phyloP scores from a whole-genome alignment of 1,140 invertebrate genomes.

The Ceratina calcarata region DNA sequence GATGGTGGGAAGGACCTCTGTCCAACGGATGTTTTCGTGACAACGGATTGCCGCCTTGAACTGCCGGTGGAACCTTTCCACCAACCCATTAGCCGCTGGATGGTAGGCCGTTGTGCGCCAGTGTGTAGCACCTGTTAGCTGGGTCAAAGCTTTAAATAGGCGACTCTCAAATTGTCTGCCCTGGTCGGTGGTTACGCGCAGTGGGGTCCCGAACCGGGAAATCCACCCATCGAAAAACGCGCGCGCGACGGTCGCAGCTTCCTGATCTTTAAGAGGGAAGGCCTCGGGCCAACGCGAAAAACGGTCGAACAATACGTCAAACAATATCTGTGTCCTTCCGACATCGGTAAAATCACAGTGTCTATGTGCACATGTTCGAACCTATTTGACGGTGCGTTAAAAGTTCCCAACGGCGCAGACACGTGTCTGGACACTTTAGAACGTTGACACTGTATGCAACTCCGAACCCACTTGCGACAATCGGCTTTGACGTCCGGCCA shows the following conservation, averaged over 20 bases:
- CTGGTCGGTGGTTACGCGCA: slow-evolving; percentile 68
- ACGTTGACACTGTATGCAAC: slow-evolving; percentile 1
- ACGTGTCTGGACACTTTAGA: neutral
- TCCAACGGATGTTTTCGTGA: too few relatives aligned
- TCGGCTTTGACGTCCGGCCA: slow-evolving; percentile 23
- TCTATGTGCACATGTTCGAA: neutral
- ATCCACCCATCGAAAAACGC: slow-evolving; percentile 68
- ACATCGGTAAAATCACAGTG: neutral
- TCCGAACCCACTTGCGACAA: neutral
- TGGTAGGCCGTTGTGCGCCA: slow-evolving; percentile 69
- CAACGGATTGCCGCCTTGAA: too few relatives aligned
- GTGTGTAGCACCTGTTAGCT: slow-evolving; percentile 55
- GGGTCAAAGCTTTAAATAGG: slow-evolving; percentile 55
- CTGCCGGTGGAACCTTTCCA: too few relatives aligned
- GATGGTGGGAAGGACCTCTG: too few relatives aligned
- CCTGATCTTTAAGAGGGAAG: slow-evolving; percentile 55
- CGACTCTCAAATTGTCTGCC: slow-evolving; percentile 72
- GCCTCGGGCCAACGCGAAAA: slow-evolving; percentile 69
- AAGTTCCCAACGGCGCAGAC: neutral
- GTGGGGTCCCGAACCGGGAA: slow-evolving; percentile 68
- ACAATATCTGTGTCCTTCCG: slow-evolving; percentile 36
- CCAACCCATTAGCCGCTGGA: too few relatives aligned
- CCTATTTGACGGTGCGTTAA: neutral
- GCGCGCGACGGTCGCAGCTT: slow-evolving; percentile 69
- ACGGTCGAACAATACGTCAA: slow-evolving; percentile 64